Percentiles rank a stretch among this genome's conserved stretches.
Conservation (phyloP, 2,888 invertebrate species). For the Fabriciana adippe region DNA sequence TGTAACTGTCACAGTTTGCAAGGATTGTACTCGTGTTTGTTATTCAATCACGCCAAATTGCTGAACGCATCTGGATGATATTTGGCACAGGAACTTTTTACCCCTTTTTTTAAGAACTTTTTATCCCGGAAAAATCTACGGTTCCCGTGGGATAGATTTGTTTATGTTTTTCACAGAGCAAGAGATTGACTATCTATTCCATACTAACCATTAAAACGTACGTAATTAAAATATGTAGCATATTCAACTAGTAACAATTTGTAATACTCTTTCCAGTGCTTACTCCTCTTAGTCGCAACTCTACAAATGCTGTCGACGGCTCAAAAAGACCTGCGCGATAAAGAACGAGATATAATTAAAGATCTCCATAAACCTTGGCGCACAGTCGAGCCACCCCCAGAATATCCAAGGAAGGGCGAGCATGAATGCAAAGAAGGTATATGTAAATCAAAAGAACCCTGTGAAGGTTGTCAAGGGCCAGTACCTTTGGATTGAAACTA, state of each 20-base stretch:
- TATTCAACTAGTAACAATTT: neutral
- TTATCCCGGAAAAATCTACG: too few species aligned
- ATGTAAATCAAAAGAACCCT: conserved; percentile 47
- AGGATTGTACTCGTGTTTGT: too few species aligned
- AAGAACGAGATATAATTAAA: conserved; percentile 52
- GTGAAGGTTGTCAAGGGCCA: conserved; percentile 52
- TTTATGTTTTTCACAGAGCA: too few species aligned
- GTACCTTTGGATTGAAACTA: conserved; percentile 46
- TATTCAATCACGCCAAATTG: too few species aligned
- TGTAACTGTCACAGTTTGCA: too few species aligned
- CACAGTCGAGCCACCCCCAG: conserved; percentile 46
- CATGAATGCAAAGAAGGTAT: conserved; percentile 50
- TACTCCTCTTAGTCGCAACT: conserved; percentile 21
- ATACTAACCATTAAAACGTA: too few species aligned
- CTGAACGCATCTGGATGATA: too few species aligned
- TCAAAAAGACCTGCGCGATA: conserved; percentile 36
- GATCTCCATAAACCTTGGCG: conserved; percentile 58
- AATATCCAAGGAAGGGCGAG: conserved; percentile 59
- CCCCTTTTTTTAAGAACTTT: too few species aligned
- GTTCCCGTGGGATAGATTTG: too few species aligned
- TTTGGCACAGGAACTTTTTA: too few species aligned
- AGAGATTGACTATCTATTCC: too few species aligned
- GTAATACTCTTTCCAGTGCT: conserved; percentile 27
- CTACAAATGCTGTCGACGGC: conserved; percentile 26
- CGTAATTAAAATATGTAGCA: neutral